Base-by-base conservation (phyloP, 1,140 invertebrate species). In the Popillia japonica region DNA sequence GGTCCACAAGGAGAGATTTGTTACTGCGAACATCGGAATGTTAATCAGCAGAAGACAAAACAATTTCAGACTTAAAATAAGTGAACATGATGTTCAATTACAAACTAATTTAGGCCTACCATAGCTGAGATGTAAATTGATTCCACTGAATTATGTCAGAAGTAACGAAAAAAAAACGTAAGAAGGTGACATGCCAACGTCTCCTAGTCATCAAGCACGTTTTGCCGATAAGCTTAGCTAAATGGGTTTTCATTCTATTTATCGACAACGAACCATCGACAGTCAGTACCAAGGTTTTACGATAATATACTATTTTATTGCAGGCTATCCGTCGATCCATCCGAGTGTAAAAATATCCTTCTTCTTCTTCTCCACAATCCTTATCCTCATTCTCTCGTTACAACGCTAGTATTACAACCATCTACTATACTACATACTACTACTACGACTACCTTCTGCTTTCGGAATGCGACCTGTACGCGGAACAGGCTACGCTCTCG, bases 261-360 rank as follows among this genome's bases (percentile, higher is more conserved):
- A 68, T 68, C 61, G 20, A 68, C 61, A 34, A 20, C 23, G 2
- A 22, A 68, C 61, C 61, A 68, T 68, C 61, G 61, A 68, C 61
- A 68, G 61, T 27, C 61, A 68, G 17, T 22, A 34, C 61, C 27
- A 17, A 68, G 61, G 61, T 68, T 68, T 68, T 68, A 68, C 61
- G 61, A 68, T 68, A 68, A 68, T 68, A 68, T 68, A 68, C 4
- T 68, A 68, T 68, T 68, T 68, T 68, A 68, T 68, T 68, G 61
- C 61, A 68, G 61, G 61, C 61, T 22, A 68, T 68, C 61, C 61
- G 27, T 34, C 27, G 27, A 68, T 68, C 61, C 61, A 68, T 68
- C 61, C 14, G 61, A 11, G 61, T 68, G 27, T 68, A 68, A 68
- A 68, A 68, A 68, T 68, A 68, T 68, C 20, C 61, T 68, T 34